Percentiles rank a stretch among this genome's conserved stretches.
These are phyloP conservation scores for Holcopasites calliopsidis DNA, from an alignment of 1,140 invertebrate species.

Conservation along the genomic window DNA sequence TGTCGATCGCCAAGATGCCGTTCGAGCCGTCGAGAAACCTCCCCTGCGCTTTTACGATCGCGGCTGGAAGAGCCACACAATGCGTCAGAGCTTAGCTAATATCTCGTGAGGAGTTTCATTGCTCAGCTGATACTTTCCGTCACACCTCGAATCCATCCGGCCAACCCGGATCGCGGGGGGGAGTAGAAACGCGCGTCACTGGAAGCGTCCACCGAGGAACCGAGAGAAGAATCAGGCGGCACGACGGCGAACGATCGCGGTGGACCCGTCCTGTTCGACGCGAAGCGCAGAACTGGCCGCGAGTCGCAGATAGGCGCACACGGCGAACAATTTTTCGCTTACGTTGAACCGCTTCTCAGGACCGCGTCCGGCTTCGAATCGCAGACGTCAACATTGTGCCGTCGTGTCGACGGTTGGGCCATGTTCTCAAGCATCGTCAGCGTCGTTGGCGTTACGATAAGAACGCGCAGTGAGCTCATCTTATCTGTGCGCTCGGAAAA, in stretches of 20 bases:
- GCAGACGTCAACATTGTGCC: constrained; percentile 2
- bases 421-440: constrained; percentile 65
- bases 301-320: background rate
- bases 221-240: background rate
- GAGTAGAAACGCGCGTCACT: no score
- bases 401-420: background rate
- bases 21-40: background rate
- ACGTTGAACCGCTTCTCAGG: constrained; percentile 42
- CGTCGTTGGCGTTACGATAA: constrained; percentile 53
- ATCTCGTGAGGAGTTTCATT: no score
- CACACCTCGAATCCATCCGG: background rate
- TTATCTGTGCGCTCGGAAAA: constrained; percentile 5
- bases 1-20: background rate
- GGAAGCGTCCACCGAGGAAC: no score
- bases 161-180: no score
- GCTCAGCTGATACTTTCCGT: constrained; percentile 3
- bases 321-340: constrained; percentile 32
- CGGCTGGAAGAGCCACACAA: background rate
- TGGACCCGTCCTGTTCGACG: constrained; percentile 24
- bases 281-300: constrained; percentile 42
- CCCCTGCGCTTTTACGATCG: background rate
- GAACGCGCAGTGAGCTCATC: background rate
- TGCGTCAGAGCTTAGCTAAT: background rate
- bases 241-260: background rate
- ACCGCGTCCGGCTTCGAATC: constrained; percentile 61